A percentile compares a stretch with the other conserved stretches of the same genome.
Conservation (phyloP, 2,888 invertebrate genomes). For the Elmis aenea region DNA sequence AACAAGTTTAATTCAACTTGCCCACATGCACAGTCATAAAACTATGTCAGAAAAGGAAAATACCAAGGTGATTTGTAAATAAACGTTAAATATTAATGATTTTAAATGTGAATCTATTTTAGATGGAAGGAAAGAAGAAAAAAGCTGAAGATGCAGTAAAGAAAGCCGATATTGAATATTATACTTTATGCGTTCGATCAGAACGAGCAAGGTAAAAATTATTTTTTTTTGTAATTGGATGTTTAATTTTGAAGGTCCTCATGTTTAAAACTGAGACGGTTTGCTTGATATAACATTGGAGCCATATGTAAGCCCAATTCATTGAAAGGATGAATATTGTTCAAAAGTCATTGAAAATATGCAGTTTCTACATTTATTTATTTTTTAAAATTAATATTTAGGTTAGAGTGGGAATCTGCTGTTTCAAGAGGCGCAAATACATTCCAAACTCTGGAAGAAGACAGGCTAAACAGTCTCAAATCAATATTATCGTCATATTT, state of each 20-base stretch:
- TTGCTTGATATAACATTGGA: no score
- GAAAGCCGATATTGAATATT: constrained; percentile 90
- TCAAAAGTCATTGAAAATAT: no score
- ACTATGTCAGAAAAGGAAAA: constrained; percentile 54
- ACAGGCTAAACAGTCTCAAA: constrained; percentile 77
- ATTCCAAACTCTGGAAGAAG: constrained; percentile 85
- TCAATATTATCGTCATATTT: constrained; percentile 61
- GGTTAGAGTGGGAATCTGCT: constrained; percentile 89
- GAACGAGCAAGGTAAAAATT: constrained; percentile 71
- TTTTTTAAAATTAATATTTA: no score
- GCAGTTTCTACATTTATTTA: neutral
- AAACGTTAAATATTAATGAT: neutral
- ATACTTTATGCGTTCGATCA: constrained; percentile 83
- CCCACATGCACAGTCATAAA: constrained; percentile 40
- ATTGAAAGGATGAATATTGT: no score
- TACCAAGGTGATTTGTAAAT: constrained; percentile 48
- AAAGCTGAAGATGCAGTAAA: constrained; percentile 88
- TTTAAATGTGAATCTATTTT: no score
- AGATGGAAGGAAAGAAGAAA: constrained; percentile 81
- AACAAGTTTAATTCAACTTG: constrained; percentile 44
- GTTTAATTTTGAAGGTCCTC: neutral
- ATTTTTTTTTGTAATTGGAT: neutral
- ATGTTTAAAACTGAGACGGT: constrained; percentile 4
- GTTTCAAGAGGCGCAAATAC: constrained; percentile 81
- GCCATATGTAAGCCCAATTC: no score